Evolutionary conservation across 2,888 invertebrate genomes (phyloP), one percentile per base, ranked within the genome.

Genomic region (Morpho achilles): DNA sequence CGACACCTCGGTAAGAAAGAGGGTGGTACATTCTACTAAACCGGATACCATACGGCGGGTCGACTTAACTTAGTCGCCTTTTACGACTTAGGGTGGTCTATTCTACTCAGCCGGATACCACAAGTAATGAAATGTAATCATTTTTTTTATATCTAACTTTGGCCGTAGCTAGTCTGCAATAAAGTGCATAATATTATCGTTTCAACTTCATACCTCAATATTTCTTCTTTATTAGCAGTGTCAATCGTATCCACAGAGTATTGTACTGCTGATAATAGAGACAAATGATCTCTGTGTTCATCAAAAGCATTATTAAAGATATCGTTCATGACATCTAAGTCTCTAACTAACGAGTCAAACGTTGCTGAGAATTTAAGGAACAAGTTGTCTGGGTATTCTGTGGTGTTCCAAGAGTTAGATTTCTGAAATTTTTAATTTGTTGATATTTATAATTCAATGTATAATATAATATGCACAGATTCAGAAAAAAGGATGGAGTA

Each of bases 321-420:
- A 0, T 75, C 69, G 9, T 79, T 74, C 1, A 80, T 61, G 0
- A 75, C 66, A 1, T 66, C 67, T 1, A 87, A 60, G 41, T 84
- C 82, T 1, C 74, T 74, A 3, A 88, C 54, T 7, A 89, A 63
- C 0, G 73, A 62, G 22, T 85, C 79, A 53, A 91, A 82, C 0
- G 80, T 80, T 3, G 74, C 57, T 0, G 83, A 86, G 39, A 87
- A 80, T 47, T 84, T 82, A 0, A 91, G 82, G 59, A 85, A 84
- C 1, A 87, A 67, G 47, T 91, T 79, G 0, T 77, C 73, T 0
- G 77, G 65, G 49, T 75, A 75, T 0, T 62, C 54, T 1, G 85
- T 84, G 2, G 69, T 75, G 67, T 84, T 87, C 77, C 76, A 80
- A 1, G 68, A 56, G 40, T 71, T 59, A 0, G 67, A 56, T 59